Percentiles rank a stretch among this genome's conserved stretches.
Conservation (phyloP, 92 coral and sea anemone genomes). For the Zoanthus gigantus region DNA sequence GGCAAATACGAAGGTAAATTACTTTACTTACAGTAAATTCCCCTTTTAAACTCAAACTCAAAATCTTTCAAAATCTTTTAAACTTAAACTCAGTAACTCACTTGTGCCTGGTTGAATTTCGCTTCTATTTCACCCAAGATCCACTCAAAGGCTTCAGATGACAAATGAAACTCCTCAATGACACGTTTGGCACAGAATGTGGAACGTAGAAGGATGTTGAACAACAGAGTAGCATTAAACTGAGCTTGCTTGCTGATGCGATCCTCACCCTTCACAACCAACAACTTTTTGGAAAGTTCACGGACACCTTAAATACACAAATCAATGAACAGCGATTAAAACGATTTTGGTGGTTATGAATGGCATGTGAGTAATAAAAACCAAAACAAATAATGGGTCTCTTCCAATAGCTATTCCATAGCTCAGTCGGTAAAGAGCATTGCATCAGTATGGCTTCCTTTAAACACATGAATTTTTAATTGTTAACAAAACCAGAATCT, state of each 20-base stretch:
- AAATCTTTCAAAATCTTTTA: no score
- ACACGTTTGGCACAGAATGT: slow-evolving; percentile 95
- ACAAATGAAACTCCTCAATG: slow-evolving; percentile 93
- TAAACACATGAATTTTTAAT: no score
- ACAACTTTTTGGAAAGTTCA: slow-evolving; percentile 88
- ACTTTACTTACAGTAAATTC: no score
- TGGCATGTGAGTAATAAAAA: no score
- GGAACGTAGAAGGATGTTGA: slow-evolving; percentile 92
- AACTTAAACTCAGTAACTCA: slow-evolving; percentile 29
- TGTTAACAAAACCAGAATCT: no score
- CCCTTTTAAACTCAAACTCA: no score
- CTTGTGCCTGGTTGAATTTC: slow-evolving; percentile 91
- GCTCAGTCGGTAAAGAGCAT: no score
- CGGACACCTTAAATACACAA: slow-evolving; percentile 67
- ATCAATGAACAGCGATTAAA: neutral
- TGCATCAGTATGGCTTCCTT: no score
- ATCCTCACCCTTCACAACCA: slow-evolving; percentile 95
- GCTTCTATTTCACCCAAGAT: slow-evolving; percentile 97
- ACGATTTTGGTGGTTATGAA: neutral
- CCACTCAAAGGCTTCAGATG: slow-evolving; percentile 99
- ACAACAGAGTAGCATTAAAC: slow-evolving; percentile 95
- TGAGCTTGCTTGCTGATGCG: slow-evolving; percentile 99
- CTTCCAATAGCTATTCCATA: no score
- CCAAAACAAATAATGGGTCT: no score
- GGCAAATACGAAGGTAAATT: no score